Percentiles rank a stretch among this genome's conserved stretches.
These are phyloP conservation scores for Reticulitermes lucifugus DNA, from an alignment of 2,888 invertebrate species.

Conservation along the genomic window DNA sequence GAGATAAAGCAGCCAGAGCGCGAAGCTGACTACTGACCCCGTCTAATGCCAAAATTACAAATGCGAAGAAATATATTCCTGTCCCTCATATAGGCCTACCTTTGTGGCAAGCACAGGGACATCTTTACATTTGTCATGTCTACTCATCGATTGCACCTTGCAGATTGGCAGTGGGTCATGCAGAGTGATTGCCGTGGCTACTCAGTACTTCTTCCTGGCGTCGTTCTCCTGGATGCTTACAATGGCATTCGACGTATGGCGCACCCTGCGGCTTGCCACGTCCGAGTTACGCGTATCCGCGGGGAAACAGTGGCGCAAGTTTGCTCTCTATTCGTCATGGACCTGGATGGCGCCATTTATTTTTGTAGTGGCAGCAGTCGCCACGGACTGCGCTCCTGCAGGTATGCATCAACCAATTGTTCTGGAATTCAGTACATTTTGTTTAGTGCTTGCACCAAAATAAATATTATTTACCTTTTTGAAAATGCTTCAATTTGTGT, in stretches of 20 bases:
- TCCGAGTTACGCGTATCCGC: slow-evolving; percentile 63
- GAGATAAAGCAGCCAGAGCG: no score
- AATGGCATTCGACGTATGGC: slow-evolving; percentile 66
- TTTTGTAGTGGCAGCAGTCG: slow-evolving; percentile 60
- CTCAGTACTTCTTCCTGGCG: slow-evolving; percentile 66
- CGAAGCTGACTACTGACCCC: no score
- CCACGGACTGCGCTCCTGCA: slow-evolving; percentile 59
- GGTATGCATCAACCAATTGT: background rate
- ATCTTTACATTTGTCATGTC: no score
- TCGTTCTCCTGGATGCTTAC: slow-evolving; percentile 69
- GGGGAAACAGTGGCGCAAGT: slow-evolving; percentile 61
- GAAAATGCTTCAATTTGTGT: no score
- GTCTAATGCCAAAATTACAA: no score
- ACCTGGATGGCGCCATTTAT: slow-evolving; percentile 63
- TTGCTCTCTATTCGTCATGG: slow-evolving; percentile 62
- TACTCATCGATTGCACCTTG: slow-evolving; percentile 44
- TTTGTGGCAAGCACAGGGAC: no score
- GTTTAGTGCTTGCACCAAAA: no score
- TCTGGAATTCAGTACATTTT: no score
- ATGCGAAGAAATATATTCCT: no score
- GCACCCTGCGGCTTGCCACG: slow-evolving; percentile 64
- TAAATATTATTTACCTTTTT: no score
- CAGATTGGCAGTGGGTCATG: slow-evolving; percentile 58
- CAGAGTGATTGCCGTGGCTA: slow-evolving; percentile 61
- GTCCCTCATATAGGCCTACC: no score